phyloP scores from a whole-genome alignment of 2,113 vertebrate genomes.

The Polypterus bichir region DNA sequence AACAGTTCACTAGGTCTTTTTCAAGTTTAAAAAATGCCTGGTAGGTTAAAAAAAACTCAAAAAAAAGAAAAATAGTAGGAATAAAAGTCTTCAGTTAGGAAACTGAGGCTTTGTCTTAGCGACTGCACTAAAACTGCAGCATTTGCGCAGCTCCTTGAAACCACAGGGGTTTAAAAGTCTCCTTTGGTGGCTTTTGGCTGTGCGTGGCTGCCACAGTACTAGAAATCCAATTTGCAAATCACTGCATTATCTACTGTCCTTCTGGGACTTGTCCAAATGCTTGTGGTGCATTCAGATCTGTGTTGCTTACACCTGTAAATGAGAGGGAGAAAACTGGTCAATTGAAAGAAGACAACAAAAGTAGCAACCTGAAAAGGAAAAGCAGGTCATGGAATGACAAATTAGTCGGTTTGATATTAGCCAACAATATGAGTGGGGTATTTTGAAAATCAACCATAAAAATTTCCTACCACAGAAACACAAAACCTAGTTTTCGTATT shows the following conservation, averaged over 20 bases:
- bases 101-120: constrained; percentile 40
- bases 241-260: constrained; percentile 72
- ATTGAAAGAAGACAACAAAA: neutral
- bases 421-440: neutral
- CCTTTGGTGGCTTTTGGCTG: constrained; percentile 31
- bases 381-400: neutral
- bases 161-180: neutral
- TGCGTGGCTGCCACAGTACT: constrained; percentile 12
- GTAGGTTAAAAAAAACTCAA: constrained; percentile 18
- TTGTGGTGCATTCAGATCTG: constrained; percentile 24
- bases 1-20: neutral
- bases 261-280: constrained; percentile 49
- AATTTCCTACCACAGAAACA: no score
- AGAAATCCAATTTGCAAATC: constrained; percentile 70
- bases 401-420: neutral
- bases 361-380: neutral
- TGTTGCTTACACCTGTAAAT: constrained; percentile 29
- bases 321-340: constrained; percentile 3
- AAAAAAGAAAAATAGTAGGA: constrained; percentile 33
- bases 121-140: constrained; percentile 57
- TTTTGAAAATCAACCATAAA: neutral
- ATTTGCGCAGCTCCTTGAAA: constrained; percentile 9
- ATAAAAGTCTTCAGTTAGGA: constrained; percentile 38
- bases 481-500: no score
- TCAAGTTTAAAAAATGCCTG: neutral